These are phyloP conservation scores for Actinostola sp. DNA, from an alignment of 92 coral and sea anemone genomes.

Conservation along the genomic window DNA sequence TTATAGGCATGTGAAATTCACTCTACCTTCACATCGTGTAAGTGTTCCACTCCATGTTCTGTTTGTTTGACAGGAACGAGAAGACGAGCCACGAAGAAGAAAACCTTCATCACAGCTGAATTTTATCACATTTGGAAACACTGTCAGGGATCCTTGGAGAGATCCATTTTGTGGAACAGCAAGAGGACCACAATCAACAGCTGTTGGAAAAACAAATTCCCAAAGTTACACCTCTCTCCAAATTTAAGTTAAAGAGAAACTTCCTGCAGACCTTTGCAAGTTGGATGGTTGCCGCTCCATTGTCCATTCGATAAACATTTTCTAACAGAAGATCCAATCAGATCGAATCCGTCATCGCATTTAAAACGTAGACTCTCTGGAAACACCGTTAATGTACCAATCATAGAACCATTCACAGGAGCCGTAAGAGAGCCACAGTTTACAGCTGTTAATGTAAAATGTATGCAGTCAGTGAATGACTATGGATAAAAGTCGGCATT, in stretches of 20 bases:
- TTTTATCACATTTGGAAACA: slow-evolving; percentile 46
- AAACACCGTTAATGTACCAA: slow-evolving; percentile 36
- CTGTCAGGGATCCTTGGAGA: slow-evolving; percentile 21
- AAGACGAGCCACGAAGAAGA: slow-evolving; percentile 39
- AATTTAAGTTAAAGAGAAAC: too few species aligned
- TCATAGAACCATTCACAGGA: slow-evolving; percentile 47
- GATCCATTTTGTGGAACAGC: slow-evolving; percentile 45
- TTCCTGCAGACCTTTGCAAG: slow-evolving; percentile 50
- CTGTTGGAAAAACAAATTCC: not conserved
- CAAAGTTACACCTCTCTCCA: slow-evolving; percentile 28
- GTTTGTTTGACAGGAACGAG: slow-evolving; percentile 47
- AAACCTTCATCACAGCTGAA: slow-evolving; percentile 61
- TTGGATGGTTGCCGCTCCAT: not conserved
- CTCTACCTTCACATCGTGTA: not conserved
- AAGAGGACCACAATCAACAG: slow-evolving; percentile 21
- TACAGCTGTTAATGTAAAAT: too few species aligned
- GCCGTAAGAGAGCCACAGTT: slow-evolving; percentile 46
- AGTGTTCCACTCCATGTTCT: slow-evolving; percentile 54
- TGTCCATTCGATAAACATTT: too few species aligned
- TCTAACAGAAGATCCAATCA: slow-evolving; percentile 44
- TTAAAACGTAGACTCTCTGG: slow-evolving; percentile 47
- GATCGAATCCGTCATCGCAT: slow-evolving; percentile 68
- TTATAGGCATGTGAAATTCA: too few species aligned
- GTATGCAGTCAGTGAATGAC: too few species aligned
- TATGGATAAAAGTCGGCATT: not conserved